phyloP scores from a whole-genome alignment of 2,113 vertebrate genomes.

The Theropithecus gelada region DNA sequence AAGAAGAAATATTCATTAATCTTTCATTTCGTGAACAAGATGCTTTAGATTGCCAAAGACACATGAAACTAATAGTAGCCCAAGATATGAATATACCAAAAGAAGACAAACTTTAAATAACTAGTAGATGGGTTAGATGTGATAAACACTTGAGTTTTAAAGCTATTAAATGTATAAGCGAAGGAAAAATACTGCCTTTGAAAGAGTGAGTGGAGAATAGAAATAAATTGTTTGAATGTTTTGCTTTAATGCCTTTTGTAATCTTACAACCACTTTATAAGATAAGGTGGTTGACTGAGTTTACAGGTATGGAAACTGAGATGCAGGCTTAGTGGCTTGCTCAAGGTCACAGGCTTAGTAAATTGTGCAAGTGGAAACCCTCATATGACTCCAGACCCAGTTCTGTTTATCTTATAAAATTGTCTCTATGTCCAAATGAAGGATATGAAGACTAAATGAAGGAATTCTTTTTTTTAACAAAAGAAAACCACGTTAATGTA shows the following conservation, averaged over 20 bases:
- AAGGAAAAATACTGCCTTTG: neutral
- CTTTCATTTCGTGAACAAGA: neutral
- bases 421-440: neutral
- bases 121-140: neutral
- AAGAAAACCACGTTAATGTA: neutral
- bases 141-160: slow-evolving; percentile 10
- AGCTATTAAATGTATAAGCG: neutral
- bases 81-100: neutral
- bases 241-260: neutral
- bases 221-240: neutral
- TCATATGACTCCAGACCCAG: neutral
- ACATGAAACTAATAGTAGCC: neutral
- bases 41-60: neutral
- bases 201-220: neutral
- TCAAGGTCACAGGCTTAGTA: neutral
- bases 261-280: neutral
- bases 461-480: neutral
- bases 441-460: neutral
- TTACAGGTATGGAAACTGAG: neutral
- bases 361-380: neutral
- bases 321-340: neutral
- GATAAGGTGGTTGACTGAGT: neutral
- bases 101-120: slow-evolving; percentile 20
- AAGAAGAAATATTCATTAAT: slow-evolving; percentile 20
- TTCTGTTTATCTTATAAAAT: neutral